Percentiles rank a stretch among this genome's conserved stretches.
Conservation (phyloP, 2,888 invertebrate genomes). For the Amphipyra berbera region DNA sequence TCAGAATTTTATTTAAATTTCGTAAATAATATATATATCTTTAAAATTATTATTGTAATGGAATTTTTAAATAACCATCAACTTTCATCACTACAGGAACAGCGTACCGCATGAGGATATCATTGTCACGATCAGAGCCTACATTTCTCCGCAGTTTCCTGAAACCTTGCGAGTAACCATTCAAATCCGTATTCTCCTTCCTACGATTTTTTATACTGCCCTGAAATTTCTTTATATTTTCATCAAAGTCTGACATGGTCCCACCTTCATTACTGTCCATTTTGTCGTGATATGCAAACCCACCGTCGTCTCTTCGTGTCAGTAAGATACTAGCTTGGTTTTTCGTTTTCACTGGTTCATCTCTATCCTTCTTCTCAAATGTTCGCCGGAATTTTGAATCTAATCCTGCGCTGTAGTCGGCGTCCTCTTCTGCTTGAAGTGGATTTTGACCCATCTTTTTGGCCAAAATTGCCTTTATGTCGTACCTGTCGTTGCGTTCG, state of each 20-base stretch:
- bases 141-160: slow-evolving; percentile 21
- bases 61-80: slow-evolving; percentile 70
- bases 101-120: slow-evolving; percentile 70
- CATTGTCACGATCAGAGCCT: slow-evolving; percentile 50
- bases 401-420: background rate
- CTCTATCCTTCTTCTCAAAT: slow-evolving; percentile 4
- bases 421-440: slow-evolving; percentile 11
- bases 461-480: slow-evolving; percentile 65
- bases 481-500: slow-evolving; percentile 74
- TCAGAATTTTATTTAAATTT: background rate
- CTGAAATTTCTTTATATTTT: slow-evolving; percentile 60
- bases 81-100: slow-evolving; percentile 73
- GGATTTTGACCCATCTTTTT: slow-evolving; percentile 53
- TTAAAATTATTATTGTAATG: slow-evolving; percentile 44
- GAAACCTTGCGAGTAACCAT: slow-evolving; percentile 42
- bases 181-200: slow-evolving; percentile 36
- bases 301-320: slow-evolving; percentile 22
- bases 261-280: slow-evolving; percentile 56
- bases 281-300: slow-evolving; percentile 65
- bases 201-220: background rate
- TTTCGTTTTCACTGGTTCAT: background rate
- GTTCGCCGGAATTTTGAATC: slow-evolving; percentile 54
- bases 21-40: background rate
- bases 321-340: background rate
- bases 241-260: slow-evolving; percentile 56